Evolutionary conservation across 1,140 invertebrate genomes (phyloP).

Genomic region (Branchinecta lindahli): DNA sequence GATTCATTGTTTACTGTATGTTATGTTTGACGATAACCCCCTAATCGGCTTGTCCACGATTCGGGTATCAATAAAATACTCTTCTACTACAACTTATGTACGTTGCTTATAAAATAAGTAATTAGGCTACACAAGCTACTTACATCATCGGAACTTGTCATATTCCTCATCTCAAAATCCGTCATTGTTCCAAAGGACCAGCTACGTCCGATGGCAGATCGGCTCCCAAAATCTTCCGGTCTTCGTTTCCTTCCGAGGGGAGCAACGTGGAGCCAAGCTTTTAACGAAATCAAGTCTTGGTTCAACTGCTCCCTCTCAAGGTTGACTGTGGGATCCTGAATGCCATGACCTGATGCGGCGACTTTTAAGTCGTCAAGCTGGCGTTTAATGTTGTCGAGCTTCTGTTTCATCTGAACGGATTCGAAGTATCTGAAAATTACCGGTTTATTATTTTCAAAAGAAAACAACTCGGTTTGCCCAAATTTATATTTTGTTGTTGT

Average conservation of each 20-base stretch:
- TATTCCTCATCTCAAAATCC: conserved; percentile 6
- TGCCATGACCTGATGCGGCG: conserved; percentile 9
- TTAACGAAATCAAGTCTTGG: conserved; percentile 3
- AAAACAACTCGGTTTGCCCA: too few relatives aligned
- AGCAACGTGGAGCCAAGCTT: background rate
- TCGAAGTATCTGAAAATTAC: conserved; percentile 29
- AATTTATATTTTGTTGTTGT: too few relatives aligned
- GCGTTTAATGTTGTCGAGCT: conserved; percentile 44
- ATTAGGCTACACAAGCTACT: background rate
- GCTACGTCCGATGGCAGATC: background rate
- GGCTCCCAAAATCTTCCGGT: background rate
- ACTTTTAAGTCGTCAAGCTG: conserved; percentile 49
- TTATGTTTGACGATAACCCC: too few relatives aligned
- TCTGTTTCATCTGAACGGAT: conserved; percentile 44
- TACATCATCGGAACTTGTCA: background rate
- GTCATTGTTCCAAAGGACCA: background rate
- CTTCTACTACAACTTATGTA: too few relatives aligned
- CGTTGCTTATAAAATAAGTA: too few relatives aligned
- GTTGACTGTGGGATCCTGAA: background rate
- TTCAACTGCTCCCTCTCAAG: background rate
- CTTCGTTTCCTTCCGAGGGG: background rate
- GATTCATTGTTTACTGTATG: too few relatives aligned
- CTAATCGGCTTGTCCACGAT: too few relatives aligned
- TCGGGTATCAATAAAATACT: too few relatives aligned
- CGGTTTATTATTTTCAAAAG: too few relatives aligned